Evolutionary conservation across 2,797 vertebrate species (phyloP).

Genomic region (Lateolabrax maculatus): DNA sequence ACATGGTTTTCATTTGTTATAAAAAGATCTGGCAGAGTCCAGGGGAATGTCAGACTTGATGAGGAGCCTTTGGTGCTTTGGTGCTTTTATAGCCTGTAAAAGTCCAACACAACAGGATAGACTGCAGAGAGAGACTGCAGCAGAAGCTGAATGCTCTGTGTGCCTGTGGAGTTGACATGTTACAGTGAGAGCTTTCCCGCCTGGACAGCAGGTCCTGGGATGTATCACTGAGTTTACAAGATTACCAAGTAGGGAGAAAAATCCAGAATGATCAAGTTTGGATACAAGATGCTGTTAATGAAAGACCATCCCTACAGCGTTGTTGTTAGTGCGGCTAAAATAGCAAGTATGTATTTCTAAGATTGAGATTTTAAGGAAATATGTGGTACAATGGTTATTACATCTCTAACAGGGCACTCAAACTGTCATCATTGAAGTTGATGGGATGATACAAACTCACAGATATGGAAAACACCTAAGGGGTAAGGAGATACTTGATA

Average conservation of each 20-base stretch:
- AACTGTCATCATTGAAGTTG: too few species aligned
- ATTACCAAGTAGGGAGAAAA: conserved; percentile 7
- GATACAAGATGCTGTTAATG: not conserved
- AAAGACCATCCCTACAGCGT: not conserved
- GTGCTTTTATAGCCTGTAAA: conserved; percentile 61
- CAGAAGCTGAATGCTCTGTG: conserved; percentile 15
- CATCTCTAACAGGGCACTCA: too few species aligned
- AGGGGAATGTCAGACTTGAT: conserved; percentile 52
- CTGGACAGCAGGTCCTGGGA: not conserved
- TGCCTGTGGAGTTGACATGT: conserved; percentile 2
- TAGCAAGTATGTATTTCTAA: not conserved
- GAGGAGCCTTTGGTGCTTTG: conserved; percentile 48
- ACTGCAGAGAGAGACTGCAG: conserved; percentile 25
- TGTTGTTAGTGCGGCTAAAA: not conserved
- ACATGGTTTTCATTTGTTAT: conserved; percentile 43
- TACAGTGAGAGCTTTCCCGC: conserved; percentile 4
- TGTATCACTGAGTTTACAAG: not conserved
- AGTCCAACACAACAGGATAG: conserved; percentile 55
- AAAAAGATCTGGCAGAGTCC: conserved; percentile 60
- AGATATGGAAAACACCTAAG: too few species aligned
- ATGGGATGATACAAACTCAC: too few species aligned
- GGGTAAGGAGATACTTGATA: not conserved
- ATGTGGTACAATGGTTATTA: not conserved
- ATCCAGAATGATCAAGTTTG: not conserved
- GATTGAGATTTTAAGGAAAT: not conserved